Percentiles rank a stretch among this genome's conserved stretches.
Evolutionary conservation across 2,888 invertebrate genomes (phyloP).

Genomic region (Cinara cedri): DNA sequence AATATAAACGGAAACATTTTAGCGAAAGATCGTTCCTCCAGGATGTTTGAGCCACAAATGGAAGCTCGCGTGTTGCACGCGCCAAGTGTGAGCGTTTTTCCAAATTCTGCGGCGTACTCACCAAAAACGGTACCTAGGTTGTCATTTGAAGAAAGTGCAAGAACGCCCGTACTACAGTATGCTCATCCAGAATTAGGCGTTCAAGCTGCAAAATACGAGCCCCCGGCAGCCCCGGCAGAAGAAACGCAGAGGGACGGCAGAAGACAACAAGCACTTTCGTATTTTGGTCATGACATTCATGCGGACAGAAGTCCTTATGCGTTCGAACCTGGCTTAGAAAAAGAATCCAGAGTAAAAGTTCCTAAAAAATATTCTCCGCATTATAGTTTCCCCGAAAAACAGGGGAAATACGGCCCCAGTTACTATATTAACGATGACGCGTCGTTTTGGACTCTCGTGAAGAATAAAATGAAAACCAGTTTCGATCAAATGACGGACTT

Average conservation of each 20-base stretch:
- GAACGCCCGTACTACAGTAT: slow-evolving; percentile 78
- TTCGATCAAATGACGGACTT: slow-evolving; percentile 74
- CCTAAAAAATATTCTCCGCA: slow-evolving; percentile 55
- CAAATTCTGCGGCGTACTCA: slow-evolving; percentile 70
- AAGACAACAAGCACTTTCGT: slow-evolving; percentile 62
- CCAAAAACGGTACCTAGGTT: slow-evolving; percentile 66
- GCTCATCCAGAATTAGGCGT: slow-evolving; percentile 81
- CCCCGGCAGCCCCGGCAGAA: slow-evolving; percentile 11
- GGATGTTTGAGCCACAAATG: slow-evolving; percentile 65
- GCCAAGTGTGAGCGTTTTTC: slow-evolving; percentile 70
- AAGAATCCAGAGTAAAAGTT: slow-evolving; percentile 59
- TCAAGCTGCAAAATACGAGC: slow-evolving; percentile 71
- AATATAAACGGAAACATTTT: slow-evolving; percentile 71
- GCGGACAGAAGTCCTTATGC: slow-evolving; percentile 70
- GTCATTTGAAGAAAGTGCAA: slow-evolving; percentile 73
- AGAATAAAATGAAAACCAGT: slow-evolving; percentile 74
- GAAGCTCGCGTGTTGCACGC: slow-evolving; percentile 76
- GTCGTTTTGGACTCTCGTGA: slow-evolving; percentile 77
- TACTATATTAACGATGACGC: slow-evolving; percentile 63
- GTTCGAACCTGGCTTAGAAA: slow-evolving; percentile 62
- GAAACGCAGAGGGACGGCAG: slow-evolving; percentile 59
- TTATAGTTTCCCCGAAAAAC: slow-evolving; percentile 59
- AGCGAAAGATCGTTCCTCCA: slow-evolving; percentile 23
- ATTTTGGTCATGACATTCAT: slow-evolving; percentile 67
- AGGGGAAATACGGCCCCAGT: slow-evolving; percentile 59